A percentile compares a stretch with the other conserved stretches of the same genome.
Conservation (phyloP, 2,888 invertebrate genomes). For the Drosophila tripunctata region DNA sequence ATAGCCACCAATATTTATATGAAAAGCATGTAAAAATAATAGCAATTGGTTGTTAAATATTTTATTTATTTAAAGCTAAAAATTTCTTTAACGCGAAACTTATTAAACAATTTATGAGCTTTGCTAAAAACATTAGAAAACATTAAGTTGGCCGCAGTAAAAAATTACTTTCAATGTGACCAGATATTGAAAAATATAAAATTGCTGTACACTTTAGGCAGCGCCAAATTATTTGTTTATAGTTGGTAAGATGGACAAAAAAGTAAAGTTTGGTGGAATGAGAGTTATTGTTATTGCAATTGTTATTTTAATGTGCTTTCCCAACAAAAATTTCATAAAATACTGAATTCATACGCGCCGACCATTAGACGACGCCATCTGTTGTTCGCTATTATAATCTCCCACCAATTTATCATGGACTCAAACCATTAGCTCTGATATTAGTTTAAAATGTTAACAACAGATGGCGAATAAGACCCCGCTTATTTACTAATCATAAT, state of each 20-base stretch:
- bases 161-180: neutral
- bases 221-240: too few species aligned
- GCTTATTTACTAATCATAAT: neutral
- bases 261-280: too few species aligned
- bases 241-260: too few species aligned
- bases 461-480: constrained; percentile 5
- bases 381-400: neutral
- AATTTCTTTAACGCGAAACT: too few species aligned
- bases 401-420: neutral
- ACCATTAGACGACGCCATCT: neutral
- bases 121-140: neutral
- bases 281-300: too few species aligned
- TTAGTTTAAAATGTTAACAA: neutral
- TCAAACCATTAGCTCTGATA: neutral
- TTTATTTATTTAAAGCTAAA: too few species aligned
- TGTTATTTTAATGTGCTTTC: too few species aligned
- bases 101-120: neutral
- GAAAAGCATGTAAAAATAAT: neutral
- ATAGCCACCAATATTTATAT: too few species aligned
- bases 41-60: too few species aligned
- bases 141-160: neutral
- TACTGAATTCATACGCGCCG: neutral
- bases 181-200: neutral
- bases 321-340: too few species aligned
- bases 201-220: neutral